Base-by-base conservation (phyloP, 2,888 invertebrate species). In the Elegia similella region DNA sequence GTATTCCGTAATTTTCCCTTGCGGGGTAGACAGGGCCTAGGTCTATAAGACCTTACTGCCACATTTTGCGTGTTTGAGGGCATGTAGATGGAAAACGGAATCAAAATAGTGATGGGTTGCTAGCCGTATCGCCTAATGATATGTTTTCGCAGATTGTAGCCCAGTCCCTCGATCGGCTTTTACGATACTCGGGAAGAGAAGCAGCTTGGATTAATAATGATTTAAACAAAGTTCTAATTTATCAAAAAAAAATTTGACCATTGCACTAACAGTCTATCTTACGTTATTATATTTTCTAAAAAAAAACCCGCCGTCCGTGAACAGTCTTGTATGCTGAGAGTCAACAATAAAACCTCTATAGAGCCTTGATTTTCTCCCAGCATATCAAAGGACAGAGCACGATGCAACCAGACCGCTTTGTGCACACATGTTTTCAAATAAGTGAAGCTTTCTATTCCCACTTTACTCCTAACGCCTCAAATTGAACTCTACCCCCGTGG, bases 311-410 rank as follows among this genome's bases (percentile, higher is more conserved):
- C 34, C 13, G 16, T 38, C 38, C n/a, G 44, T 57, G 52, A 59
- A 63, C 62, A 55, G 46, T 23, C 23, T 44, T 53, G 58, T 54
- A 57, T 55, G 47, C 59, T 60, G 42, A 55, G 54, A 58, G 55
- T 65, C 63, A 63, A 70, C 67, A 64, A 69, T 68, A 68, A 69
- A 59, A 61, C 64, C 62, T 66, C 66, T 69, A 66, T 56, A 58
- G 52, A 63, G 62, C 63, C 61, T 63, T 59, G 66, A 70, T 70
- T 70, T 69, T 67, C 62, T 34, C 58, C 63, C 47, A 66, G 57
- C 64, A 55, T 68, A 70, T 70, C 66, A 75, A 73, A 75, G 73
- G 55, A 67, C 65, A 59, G 59, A 54, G 60, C 59, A 50, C 62
- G 63, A 57, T 62, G 62, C 64, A 67, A 58, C 63, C 62, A 62